These are phyloP conservation scores for Rhynchophorus ferrugineus DNA, from an alignment of 1,140 invertebrate species.

Conservation along the genomic window DNA sequence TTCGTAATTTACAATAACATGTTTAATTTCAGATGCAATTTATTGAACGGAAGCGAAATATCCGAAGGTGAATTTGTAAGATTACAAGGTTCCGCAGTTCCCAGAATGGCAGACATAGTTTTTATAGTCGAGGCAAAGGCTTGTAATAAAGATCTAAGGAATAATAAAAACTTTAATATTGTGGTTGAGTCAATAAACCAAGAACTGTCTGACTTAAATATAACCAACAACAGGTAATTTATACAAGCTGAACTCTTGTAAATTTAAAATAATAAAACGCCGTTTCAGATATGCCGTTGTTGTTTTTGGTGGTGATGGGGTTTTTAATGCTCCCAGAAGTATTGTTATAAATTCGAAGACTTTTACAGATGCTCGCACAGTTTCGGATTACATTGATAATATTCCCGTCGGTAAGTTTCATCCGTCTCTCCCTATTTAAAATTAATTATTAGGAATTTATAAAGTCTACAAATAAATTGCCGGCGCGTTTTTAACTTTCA, in stretches of 20 bases:
- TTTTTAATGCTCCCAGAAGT: conserved; percentile 60
- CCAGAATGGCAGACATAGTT: conserved; percentile 70
- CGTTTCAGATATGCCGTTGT: conserved; percentile 64
- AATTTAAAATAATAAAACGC: conserved; percentile 15
- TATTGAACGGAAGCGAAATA: conserved; percentile 56
- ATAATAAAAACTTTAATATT: conserved; percentile 56
- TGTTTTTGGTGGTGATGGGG: conserved; percentile 67
- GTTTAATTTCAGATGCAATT: conserved; percentile 54
- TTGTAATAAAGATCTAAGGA: conserved; percentile 64
- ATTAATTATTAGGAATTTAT: not conserved
- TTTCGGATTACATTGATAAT: conserved; percentile 53
- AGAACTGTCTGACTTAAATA: conserved; percentile 53
- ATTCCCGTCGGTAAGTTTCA: conserved; percentile 49
- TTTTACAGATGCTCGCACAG: conserved; percentile 53
- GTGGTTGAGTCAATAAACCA: conserved; percentile 58
- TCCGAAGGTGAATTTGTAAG: conserved; percentile 63
- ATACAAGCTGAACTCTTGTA: conserved; percentile 8
- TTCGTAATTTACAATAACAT: too few relatives aligned
- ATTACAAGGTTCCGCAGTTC: conserved; percentile 45
- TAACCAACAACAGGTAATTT: conserved; percentile 58
- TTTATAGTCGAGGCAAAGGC: conserved; percentile 80
- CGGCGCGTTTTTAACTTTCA: too few relatives aligned
- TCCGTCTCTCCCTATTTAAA: not conserved
- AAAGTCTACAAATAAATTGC: too few relatives aligned
- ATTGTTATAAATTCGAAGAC: conserved; percentile 59